These are phyloP conservation scores for Dipodomys spectabilis DNA, from an alignment of 2,113 vertebrate species.

Conservation along the genomic window DNA sequence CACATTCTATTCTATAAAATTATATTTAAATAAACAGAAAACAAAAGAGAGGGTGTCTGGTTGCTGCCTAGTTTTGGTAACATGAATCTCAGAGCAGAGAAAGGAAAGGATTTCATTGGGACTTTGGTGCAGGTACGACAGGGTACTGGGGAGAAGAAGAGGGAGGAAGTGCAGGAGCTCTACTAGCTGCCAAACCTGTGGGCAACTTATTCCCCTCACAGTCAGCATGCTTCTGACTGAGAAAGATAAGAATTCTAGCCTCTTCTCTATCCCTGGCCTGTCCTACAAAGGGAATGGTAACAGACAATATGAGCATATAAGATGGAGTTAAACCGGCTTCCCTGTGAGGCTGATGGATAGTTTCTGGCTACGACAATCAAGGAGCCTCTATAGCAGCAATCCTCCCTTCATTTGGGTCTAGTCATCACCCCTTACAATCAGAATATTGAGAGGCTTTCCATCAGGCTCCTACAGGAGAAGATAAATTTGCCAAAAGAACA, in stretches of 20 bases:
- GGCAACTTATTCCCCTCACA: no score
- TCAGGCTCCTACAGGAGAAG: accelerated
- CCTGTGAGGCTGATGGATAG: accelerated
- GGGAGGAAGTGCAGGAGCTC: background rate
- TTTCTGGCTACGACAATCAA: background rate
- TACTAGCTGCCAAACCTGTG: accelerated
- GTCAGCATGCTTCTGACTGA: accelerated
- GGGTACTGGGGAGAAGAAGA: background rate
- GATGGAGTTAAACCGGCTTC: no score
- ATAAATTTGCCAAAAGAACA: background rate
- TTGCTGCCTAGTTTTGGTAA: background rate
- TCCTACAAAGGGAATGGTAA: background rate
- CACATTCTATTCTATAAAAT: background rate
- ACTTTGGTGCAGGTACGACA: background rate
- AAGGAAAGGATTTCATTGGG: background rate
- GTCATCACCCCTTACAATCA: background rate
- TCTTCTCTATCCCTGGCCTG: background rate
- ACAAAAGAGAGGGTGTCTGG: background rate
- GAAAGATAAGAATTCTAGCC: no score
- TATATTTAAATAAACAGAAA: background rate
- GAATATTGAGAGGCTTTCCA: background rate
- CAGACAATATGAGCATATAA: background rate
- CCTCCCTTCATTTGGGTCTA: no score
- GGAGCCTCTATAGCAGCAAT: background rate
- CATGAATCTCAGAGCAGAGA: background rate